A percentile compares a stretch with the other conserved stretches of the same genome.
These are phyloP conservation scores for Microchirus variegatus DNA, from an alignment of 2,797 vertebrate genomes.

Conservation along the genomic window DNA sequence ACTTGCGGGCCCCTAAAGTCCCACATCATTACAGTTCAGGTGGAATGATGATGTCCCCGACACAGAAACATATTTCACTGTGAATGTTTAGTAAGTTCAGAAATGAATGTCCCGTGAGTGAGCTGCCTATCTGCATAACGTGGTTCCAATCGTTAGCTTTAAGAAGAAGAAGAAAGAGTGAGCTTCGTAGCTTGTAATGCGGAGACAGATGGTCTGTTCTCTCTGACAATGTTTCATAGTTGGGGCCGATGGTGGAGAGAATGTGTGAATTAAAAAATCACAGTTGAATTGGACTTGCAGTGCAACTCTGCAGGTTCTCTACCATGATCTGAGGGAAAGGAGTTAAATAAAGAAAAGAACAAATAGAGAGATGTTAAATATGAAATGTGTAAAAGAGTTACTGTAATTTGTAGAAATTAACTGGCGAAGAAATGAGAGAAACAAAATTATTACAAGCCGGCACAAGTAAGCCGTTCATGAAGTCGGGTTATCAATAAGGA, in stretches of 20 bases:
- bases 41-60: constrained; percentile 10
- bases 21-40: constrained; percentile 3
- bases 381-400: constrained; percentile 40
- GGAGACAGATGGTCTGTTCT: constrained; percentile 68
- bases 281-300: constrained; percentile 56
- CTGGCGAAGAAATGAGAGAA: background rate
- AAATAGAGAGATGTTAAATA: constrained; percentile 29
- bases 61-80: constrained; percentile 27
- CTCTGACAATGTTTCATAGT: constrained; percentile 59
- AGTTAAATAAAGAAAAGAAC: constrained; percentile 8
- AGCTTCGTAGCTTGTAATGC: constrained; percentile 37
- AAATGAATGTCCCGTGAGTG: constrained; percentile 18
- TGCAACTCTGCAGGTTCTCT: constrained; percentile 49
- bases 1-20: background rate
- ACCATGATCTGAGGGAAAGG: constrained; percentile 33
- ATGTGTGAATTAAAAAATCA: constrained; percentile 68
- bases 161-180: constrained; percentile 27
- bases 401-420: constrained; percentile 2
- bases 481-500: background rate
- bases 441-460: too few species aligned
- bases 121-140: constrained; percentile 33
- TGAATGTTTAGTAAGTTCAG: constrained; percentile 22
- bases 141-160: constrained; percentile 62
- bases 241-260: constrained; percentile 49
- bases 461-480: constrained; percentile 1